Percentiles rank a stretch among this genome's conserved stretches.
phyloP scores from a whole-genome alignment of 1,140 invertebrate species.

The Bradynema listronoti region DNA sequence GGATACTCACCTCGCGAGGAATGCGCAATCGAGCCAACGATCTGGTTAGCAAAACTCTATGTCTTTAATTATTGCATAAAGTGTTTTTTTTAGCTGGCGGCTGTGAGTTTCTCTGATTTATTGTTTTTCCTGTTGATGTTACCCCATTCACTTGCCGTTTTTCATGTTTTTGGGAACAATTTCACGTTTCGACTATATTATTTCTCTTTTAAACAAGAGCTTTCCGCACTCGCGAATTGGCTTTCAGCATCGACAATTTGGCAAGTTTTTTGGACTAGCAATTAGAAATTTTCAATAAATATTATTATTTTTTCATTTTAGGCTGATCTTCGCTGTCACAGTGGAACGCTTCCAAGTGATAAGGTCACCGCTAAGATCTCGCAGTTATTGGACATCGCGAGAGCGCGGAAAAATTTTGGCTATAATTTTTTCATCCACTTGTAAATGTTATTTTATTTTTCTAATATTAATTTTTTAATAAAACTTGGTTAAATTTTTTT shows the following conservation, averaged over 20 bases:
- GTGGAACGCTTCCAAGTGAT: conserved; percentile 52
- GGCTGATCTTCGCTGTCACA: conserved; percentile 57
- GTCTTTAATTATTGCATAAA: conserved; percentile 5
- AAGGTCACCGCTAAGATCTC: conserved; percentile 47
- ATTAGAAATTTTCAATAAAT: conserved; percentile 9
- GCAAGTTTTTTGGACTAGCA: conserved; percentile 24
- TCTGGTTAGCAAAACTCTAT: conserved; percentile 38
- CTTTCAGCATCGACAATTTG: conserved; percentile 52
- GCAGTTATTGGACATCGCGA: conserved; percentile 48
- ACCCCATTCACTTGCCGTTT: conserved; percentile 48
- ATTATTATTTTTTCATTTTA: conserved; percentile 24
- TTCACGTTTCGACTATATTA: conserved; percentile 42
- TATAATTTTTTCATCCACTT: conserved; percentile 45
- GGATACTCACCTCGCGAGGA: conserved; percentile 46
- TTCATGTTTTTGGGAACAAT: conserved; percentile 38
- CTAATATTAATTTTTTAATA: background rate
- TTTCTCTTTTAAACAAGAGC: conserved; percentile 46
- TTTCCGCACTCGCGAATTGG: conserved; percentile 52
- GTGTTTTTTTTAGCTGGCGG: conserved; percentile 46
- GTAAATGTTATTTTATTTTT: conserved; percentile 13
- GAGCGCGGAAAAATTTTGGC: conserved; percentile 33
- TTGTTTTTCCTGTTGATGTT: conserved; percentile 49
- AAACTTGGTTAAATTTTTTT: conserved; percentile 27
- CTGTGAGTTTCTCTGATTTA: conserved; percentile 52
- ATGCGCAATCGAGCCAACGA: conserved; percentile 56